Base-by-base conservation (phyloP, 2,888 invertebrate species). In the Hydrotaea cyrtoneurina region DNA sequence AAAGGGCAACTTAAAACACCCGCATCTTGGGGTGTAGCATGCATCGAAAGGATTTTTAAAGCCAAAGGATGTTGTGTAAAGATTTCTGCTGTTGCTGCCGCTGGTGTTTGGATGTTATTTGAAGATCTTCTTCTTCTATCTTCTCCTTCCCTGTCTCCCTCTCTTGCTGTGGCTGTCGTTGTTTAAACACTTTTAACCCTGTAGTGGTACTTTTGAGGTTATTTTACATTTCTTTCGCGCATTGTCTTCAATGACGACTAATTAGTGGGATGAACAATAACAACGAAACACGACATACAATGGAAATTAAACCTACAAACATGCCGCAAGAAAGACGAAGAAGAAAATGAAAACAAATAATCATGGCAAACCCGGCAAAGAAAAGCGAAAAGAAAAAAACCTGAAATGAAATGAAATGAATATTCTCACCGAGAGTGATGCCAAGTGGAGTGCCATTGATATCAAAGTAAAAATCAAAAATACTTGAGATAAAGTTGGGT, bases 121-220 rank as follows among this genome's bases (percentile, higher is more conserved):
- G 59, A 7, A n/a, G n/a, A 50, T 8, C 50, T 50, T 2, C 50
- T n/a, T 50, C 50, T 5, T 39, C 39, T 39, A 2, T 50, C n/a
- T n/a, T 13, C 55, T 71, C 17, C 11, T 17, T n/a, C n/a, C n/a
- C n/a, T n/a, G n/a, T n/a, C n/a, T n/a, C n/a, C 31, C 21, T 31
- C 31, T 31, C 15, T 62, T 5, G 2, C 43, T 2, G n/a, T 1
- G n/a, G 43, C 46, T 72, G 72, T 53, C 13, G 46, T 66, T 57
- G 46, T 77, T 77, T 66, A 31, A 43, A 73, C 64, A 46, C n/a
- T 80, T 59, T 80, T 80, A 80, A 83, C 77, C 80, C 78, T 74
- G 80, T 71, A 74, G 78, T 83, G 59, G 21, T 53, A 71, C 80
- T 71, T 83, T 80, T 78, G 83, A 80, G 77, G 73, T 62, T 71